phyloP scores from a whole-genome alignment of 2,888 invertebrate genomes.

The Taphrorychus bicolor region DNA sequence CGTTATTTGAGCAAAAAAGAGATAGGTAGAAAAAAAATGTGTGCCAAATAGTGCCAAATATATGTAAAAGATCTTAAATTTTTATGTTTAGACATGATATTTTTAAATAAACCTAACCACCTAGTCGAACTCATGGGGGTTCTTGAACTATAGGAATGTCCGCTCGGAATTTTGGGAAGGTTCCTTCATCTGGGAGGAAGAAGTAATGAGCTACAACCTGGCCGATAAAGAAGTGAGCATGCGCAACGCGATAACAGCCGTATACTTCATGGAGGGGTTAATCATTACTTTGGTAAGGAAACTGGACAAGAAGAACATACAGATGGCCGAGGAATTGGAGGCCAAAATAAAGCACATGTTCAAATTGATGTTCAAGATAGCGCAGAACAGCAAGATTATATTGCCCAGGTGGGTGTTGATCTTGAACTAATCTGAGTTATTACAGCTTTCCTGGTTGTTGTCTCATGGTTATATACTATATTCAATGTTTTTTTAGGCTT shows the following conservation, averaged over 20 bases:
- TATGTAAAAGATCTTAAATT: no score
- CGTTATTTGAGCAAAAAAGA: no score
- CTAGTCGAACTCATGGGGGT: no score
- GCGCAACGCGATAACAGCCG: constrained; percentile 57
- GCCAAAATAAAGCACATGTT: constrained; percentile 52
- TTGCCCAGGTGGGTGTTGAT: constrained; percentile 55
- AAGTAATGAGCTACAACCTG: constrained; percentile 55
- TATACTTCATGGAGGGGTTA: constrained; percentile 66
- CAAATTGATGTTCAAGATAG: constrained; percentile 47
- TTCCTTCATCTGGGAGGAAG: constrained; percentile 64
- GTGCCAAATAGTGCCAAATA: no score
- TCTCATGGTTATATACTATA: no score
- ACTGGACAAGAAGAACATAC: constrained; percentile 52
- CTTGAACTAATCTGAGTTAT: neutral
- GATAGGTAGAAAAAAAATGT: no score
- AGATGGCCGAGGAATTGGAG: constrained; percentile 47
- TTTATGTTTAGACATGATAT: no score
- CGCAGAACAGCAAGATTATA: constrained; percentile 45
- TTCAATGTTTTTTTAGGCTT: constrained; percentile 59
- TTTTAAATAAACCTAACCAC: no score
- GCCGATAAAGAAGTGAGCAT: constrained; percentile 16
- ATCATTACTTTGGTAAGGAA: constrained; percentile 62
- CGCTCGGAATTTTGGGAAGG: constrained; percentile 67
- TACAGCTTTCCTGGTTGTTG: no score
- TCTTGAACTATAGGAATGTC: constrained; percentile 62